Base-by-base conservation (phyloP, 2,113 vertebrate species). In the Muntiacus muntjak region DNA sequence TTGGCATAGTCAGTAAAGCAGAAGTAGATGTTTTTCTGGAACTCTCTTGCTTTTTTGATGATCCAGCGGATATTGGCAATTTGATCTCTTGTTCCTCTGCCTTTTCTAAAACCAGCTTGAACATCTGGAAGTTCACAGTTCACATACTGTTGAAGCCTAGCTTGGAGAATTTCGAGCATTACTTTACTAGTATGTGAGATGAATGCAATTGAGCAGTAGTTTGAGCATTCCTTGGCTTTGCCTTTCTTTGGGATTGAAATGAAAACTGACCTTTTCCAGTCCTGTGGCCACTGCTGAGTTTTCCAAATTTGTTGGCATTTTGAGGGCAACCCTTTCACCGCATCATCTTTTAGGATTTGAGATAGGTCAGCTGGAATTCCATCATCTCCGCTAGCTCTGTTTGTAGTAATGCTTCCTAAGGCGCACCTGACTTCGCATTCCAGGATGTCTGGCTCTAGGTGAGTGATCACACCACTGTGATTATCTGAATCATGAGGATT, bases 271-370 rank as follows among this genome's bases (percentile, higher is more conserved):
- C 15, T 67, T 67, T 67, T 67, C 33, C 16, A n/a, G 30, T n/a
- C 62, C 16, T 67, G 62, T 67, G 7, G 62, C 33, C 62, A n/a
- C 3, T n/a, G 62, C 33, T n/a, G 62, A 67, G 33, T 67, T 67
- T 67, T 19, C 62, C 33, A 67, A 67, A 67, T 67, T 67, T n/a
- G 33, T 7, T 67, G 7, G 33, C 15, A 17, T n/a, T n/a, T 19
- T 64, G 62, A n/a, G 62, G 9, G 16, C 1, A 67, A 7, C 62
- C 1, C 1, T n/a, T 67, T n/a, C 62, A 67, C 0, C 1, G 7
- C 33, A n/a, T n/a, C 62, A 67, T 19, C 62, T n/a, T 67, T 67
- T 10, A 67, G 62, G 62, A n/a, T 67, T n/a, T 64, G 33, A 64
- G 17, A 64, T 2, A 64, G 62, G 7, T n/a, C 62, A 64, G 9